These are phyloP conservation scores for Corydoras sp. DNA, from an alignment of 2,113 vertebrate genomes.

Conservation along the genomic window DNA sequence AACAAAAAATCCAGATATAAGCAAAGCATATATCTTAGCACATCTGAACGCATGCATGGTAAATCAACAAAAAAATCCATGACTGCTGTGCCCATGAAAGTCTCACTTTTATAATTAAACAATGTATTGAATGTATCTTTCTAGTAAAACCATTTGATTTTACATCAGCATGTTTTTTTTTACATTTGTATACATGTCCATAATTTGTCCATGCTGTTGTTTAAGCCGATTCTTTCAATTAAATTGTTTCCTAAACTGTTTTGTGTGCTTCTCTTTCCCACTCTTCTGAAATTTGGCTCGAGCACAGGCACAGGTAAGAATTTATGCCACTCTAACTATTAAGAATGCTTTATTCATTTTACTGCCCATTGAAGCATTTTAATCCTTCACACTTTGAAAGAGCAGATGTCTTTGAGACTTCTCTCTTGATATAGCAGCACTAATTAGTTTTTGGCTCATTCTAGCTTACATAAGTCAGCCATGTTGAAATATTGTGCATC, in stretches of 20 bases:
- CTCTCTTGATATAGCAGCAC: neutral
- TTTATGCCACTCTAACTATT: conserved; percentile 11
- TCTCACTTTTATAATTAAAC: too few species aligned
- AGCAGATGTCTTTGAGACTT: neutral
- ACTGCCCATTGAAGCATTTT: neutral
- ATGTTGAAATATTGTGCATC: neutral
- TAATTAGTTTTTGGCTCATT: neutral
- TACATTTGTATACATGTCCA: too few species aligned
- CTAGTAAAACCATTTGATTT: too few species aligned
- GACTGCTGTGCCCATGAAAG: too few species aligned
- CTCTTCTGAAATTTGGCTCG: conserved; percentile 18
- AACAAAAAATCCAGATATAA: too few species aligned
- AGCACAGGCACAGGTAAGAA: conserved; percentile 70
- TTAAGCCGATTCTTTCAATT: too few species aligned
- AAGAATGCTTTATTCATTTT: conserved; percentile 14
- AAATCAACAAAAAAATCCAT: too few species aligned
- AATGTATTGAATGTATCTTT: too few species aligned
- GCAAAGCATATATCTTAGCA: too few species aligned
- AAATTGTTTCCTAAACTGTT: neutral
- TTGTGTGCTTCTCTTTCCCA: conserved; percentile 11
- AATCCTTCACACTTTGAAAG: neutral
- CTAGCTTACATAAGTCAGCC: neutral
- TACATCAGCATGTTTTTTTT: too few species aligned
- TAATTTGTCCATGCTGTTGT: too few species aligned
- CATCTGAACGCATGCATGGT: too few species aligned